Evolutionary conservation across 2,797 vertebrate species (phyloP), one percentile per base, ranked within the genome.

Genomic region (Phylloscopus collybita): DNA sequence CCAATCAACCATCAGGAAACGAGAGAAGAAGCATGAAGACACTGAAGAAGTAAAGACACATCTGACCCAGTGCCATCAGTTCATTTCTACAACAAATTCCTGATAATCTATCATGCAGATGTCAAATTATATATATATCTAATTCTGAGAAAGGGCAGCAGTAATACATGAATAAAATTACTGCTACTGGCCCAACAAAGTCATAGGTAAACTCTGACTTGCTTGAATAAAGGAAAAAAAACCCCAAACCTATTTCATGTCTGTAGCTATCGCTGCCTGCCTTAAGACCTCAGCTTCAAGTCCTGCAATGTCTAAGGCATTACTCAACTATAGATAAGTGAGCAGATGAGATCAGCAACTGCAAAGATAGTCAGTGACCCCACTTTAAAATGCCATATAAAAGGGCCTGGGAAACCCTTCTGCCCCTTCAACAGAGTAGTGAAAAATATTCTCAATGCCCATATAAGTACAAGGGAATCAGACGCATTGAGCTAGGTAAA

Each of bases 401-500:
- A 90, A 93, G 34, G 56, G n/a, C n/a, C 66, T 84, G 51, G 45
- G 73, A 88, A 88, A 49, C 25, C 23, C 25, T 81, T 51, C 69
- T 51, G 5, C 6, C 6, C 36, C 27, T 70, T 45, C 42, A 69
- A 67, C 15, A 45, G 9, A 6, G 44, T 2, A 38, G 45, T 6
- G 0, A 79, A 94, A 94, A 88, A 71, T 16, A 85, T n/a, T 50
- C 47, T 73, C 36, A 34, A 16, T 27, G 17, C 3, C 30, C 53
- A 56, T 22, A 2, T 44, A 89, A 71, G 40, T 53, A 80, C 3
- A 62, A 49, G 11, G 10, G 12, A 90, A 8, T n/a, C 85, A 70
- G 30, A 88, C 25, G 13, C 5, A 7, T 4, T 71, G 72, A 83
- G 27, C 27, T 50, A 47, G 22, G 36, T 56, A 56, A 78, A 70